phyloP scores from a whole-genome alignment of 92 coral and sea anemone species.

The Zoanthus gigantus region DNA sequence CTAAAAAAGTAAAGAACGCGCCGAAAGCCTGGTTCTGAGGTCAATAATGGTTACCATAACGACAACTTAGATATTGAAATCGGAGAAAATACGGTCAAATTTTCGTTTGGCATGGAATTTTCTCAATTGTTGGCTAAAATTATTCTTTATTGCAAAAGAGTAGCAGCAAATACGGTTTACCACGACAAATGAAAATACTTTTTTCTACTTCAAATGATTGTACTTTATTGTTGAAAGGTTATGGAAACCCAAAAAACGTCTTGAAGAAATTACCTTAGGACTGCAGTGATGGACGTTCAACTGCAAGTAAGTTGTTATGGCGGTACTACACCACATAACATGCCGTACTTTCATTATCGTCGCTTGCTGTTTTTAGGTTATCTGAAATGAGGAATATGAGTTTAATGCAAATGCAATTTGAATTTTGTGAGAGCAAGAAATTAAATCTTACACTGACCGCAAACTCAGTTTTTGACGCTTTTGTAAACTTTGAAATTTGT shows the following conservation, averaged over 20 bases:
- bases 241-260: conserved; percentile 24
- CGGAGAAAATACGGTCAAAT: conserved; percentile 29
- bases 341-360: not conserved
- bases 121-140: conserved; percentile 11
- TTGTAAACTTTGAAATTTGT: not conserved
- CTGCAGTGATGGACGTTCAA: conserved; percentile 27
- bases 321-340: not conserved
- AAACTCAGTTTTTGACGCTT: not conserved
- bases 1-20: not conserved
- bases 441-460: not conserved
- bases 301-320: conserved; percentile 23
- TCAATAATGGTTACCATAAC: conserved; percentile 51
- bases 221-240: not conserved
- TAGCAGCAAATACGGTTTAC: not conserved
- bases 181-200: not conserved
- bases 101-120: conserved; percentile 19
- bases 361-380: not conserved
- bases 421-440: not conserved
- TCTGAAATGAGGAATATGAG: no score
- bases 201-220: not conserved
- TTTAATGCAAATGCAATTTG: not conserved
- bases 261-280: not conserved
- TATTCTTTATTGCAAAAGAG: conserved; percentile 9
- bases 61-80: conserved; percentile 5
- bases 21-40: conserved; percentile 28